Evolutionary conservation across 2,888 invertebrate species (phyloP).

Genomic region (Leptopilina syphax): DNA sequence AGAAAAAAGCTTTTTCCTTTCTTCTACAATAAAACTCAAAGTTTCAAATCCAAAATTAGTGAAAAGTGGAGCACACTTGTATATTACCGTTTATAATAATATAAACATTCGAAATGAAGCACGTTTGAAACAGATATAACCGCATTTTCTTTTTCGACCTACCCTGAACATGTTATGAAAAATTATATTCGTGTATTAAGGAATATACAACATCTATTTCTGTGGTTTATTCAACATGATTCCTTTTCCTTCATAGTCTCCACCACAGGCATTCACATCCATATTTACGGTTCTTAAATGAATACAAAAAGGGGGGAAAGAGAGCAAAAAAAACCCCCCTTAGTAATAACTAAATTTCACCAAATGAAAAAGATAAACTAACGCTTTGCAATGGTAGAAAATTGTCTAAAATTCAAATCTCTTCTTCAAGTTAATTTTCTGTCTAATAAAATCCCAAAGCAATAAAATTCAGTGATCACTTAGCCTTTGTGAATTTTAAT

Average conservation of each 20-base stretch:
- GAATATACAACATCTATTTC: slow-evolving; percentile 29
- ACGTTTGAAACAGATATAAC: slow-evolving; percentile 23
- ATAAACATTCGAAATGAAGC: not conserved
- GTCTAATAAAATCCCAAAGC: not conserved
- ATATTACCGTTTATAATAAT: not conserved
- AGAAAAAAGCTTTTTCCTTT: no score
- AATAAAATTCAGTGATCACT: not conserved
- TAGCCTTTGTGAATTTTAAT: not conserved
- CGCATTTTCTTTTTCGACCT: slow-evolving; percentile 3
- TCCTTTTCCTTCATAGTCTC: slow-evolving; percentile 4
- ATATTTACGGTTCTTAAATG: slow-evolving; percentile 5
- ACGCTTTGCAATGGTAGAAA: slow-evolving; percentile 12
- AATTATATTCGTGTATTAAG: slow-evolving; percentile 23
- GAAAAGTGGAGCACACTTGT: not conserved
- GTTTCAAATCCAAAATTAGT: not conserved
- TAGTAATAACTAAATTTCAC: not conserved
- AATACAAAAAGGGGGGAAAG: not conserved
- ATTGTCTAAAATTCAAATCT: slow-evolving; percentile 45
- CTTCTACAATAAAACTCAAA: not conserved
- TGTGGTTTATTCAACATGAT: slow-evolving; percentile 36
- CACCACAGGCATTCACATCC: slow-evolving; percentile 16
- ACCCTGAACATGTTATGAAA: slow-evolving; percentile 34
- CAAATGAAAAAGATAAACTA: not conserved
- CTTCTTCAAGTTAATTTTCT: not conserved
- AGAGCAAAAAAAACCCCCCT: not conserved